A percentile compares a stretch with the other conserved stretches of the same genome.
These are phyloP conservation scores for Rhabditoides inermis DNA, from an alignment of 2,888 invertebrate species.

Conservation along the genomic window DNA sequence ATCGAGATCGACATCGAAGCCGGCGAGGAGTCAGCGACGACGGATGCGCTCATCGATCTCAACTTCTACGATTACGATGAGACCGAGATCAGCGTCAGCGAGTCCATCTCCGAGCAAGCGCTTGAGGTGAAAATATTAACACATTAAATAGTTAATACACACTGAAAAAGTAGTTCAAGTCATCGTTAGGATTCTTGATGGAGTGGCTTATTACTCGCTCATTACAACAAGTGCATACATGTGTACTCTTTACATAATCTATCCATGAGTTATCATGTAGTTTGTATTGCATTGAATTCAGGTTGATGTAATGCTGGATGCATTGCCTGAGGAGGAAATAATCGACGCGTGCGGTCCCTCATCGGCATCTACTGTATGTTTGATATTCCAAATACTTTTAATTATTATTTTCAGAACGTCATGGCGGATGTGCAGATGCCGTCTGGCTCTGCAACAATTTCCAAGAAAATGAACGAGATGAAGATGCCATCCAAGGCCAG, in stretches of 20 bases:
- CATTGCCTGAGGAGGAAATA: conserved; percentile 22
- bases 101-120: background rate
- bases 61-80: conserved; percentile 34
- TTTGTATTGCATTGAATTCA: too few relatives aligned
- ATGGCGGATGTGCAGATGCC: conserved; percentile 8
- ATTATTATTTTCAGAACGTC: conserved; percentile 6
- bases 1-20: conserved; percentile 35
- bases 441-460: conserved; percentile 7
- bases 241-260: too few relatives aligned
- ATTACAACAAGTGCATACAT: too few relatives aligned
- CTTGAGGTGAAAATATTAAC: conserved; percentile 1
- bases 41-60: conserved; percentile 32
- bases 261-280: too few relatives aligned
- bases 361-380: conserved; percentile 7
- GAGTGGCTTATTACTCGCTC: too few relatives aligned
- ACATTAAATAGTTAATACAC: too few relatives aligned
- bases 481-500: conserved; percentile 10
- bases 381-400: background rate
- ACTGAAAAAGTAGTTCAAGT: too few relatives aligned
- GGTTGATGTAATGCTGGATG: conserved; percentile 29
- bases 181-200: too few relatives aligned
- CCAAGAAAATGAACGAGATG: conserved; percentile 18
- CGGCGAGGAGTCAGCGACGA: conserved; percentile 30
- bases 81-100: conserved; percentile 19
- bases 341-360: conserved; percentile 21